Base-by-base conservation (phyloP, 2,797 vertebrate genomes). In the Catostomus latipinnis region DNA sequence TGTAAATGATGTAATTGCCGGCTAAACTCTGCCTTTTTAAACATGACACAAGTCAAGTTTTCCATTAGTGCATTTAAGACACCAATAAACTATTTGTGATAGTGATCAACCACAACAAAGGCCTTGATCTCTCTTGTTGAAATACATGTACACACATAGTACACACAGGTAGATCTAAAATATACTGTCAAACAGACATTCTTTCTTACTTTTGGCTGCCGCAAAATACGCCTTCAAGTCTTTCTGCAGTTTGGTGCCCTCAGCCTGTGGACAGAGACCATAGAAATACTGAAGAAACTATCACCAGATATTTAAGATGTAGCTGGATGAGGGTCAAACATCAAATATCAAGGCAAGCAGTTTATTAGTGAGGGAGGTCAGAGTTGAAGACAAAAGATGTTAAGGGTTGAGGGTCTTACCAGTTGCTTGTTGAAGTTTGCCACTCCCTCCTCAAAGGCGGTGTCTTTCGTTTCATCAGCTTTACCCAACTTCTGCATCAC, bases 351-450 rank as follows among this genome's bases (percentile, higher is more conserved):
- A 56, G 14, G 14, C 13, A 49, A 52, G 54, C 48, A 52, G 61
- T 60, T 58, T 48, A 71, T 71, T 46, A 53, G 61, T 69, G 14
- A 48, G 13, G 50, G 46, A 69, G 9, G 16, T 70, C 48, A 52
- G 13, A 65, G 45, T 34, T 34, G 34, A 34, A 34, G 34, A 34
- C 34, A 34, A 18, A 18, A 18, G 34, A 34, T 45, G 12, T 45
- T 50, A 56, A n/a, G 11, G 18, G 8, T 46, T 48, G 58, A 58
- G 1, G 8, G 72, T 78, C 95, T 93, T 85, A 99, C 98, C 97
- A 97, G 93, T 90, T 99, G 98, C 89, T 98, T 99, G 91, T 95
- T 97, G 92, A 99, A 99, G 89, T 97, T 98, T 67, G 93, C 88
- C 85, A 98, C 96, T 1, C 94, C 95, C 87, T 99, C 97, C 83